Conservation (phyloP, 30 jellyfish, hydroid and myxozoan species). For the Rhopilema esculentum region DNA sequence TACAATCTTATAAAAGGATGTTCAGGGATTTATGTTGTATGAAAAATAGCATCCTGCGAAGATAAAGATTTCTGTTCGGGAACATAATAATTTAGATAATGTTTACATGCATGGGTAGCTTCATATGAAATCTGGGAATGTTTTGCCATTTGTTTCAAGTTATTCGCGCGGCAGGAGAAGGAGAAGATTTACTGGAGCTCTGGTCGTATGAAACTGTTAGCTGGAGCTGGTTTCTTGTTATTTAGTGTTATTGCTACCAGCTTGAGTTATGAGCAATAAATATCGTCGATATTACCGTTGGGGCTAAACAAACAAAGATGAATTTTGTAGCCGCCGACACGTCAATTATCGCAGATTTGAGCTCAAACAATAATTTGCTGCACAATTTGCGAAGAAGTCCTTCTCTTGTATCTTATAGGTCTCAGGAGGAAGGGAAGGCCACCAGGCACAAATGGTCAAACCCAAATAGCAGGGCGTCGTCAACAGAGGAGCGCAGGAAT, state of each 20-base stretch:
- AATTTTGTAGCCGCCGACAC: slow-evolving; percentile 73
- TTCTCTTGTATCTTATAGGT: slow-evolving; percentile 58
- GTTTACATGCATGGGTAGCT: slow-evolving; percentile 16
- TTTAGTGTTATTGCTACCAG: slow-evolving; percentile 38
- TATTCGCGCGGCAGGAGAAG: slow-evolving; percentile 14
- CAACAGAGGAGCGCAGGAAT: slow-evolving; percentile 39
- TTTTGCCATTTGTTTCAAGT: background rate
- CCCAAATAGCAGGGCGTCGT: slow-evolving; percentile 61
- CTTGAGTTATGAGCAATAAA: slow-evolving; percentile 33
- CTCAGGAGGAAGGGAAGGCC: slow-evolving; percentile 62
- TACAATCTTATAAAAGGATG: slow-evolving; percentile 23
- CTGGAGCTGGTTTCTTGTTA: background rate
- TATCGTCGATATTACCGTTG: slow-evolving; percentile 17
- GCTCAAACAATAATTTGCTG: slow-evolving; percentile 40
- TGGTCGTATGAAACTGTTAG: slow-evolving; percentile 15
- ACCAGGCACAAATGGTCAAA: slow-evolving; percentile 54
- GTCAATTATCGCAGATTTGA: slow-evolving; percentile 49
- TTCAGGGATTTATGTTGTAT: slow-evolving; percentile 19
- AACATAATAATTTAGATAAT: slow-evolving; percentile 16
- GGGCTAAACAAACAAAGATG: slow-evolving; percentile 57
- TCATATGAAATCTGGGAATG: background rate
- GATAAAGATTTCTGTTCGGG: slow-evolving; percentile 20
- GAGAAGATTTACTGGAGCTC: background rate
- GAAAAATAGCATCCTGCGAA: slow-evolving; percentile 27
- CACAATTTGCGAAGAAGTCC: slow-evolving; percentile 64